These are phyloP conservation scores for Petrophora chlorosata DNA, from an alignment of 2,888 invertebrate species.

Conservation along the genomic window DNA sequence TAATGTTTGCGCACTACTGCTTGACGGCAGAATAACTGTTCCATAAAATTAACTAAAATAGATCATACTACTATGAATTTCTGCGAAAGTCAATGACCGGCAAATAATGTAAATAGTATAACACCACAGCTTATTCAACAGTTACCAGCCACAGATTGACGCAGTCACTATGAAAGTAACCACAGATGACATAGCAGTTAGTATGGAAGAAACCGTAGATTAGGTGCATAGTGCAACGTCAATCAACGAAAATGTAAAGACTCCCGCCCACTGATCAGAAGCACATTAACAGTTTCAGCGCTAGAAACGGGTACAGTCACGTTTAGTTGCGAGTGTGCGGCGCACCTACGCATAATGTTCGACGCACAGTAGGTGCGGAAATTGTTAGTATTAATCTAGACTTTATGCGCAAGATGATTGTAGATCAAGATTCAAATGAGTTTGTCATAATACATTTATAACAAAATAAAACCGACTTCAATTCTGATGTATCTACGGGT, in stretches of 20 bases:
- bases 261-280: slow-evolving; percentile 25
- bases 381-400: not conserved
- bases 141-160: slow-evolving; percentile 9
- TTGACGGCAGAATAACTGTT: not conserved
- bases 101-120: slow-evolving; percentile 23
- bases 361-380: slow-evolving; percentile 23
- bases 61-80: slow-evolving; percentile 5
- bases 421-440: too few relatives aligned
- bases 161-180: not conserved
- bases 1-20: not conserved
- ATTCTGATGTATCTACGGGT: too few relatives aligned
- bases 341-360: slow-evolving; percentile 50
- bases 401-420: not conserved
- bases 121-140: slow-evolving; percentile 3
- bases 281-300: slow-evolving; percentile 26
- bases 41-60: not conserved
- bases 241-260: slow-evolving; percentile 27
- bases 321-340: slow-evolving; percentile 48
- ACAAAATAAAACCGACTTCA: too few relatives aligned
- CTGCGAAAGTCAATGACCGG: slow-evolving; percentile 26
- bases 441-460: too few relatives aligned
- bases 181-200: slow-evolving; percentile 1
- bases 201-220: not conserved
- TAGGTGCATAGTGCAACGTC: slow-evolving; percentile 20
- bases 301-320: slow-evolving; percentile 34